Base-by-base conservation (phyloP, 2,113 vertebrate genomes). In the Antechinus flavipes region DNA sequence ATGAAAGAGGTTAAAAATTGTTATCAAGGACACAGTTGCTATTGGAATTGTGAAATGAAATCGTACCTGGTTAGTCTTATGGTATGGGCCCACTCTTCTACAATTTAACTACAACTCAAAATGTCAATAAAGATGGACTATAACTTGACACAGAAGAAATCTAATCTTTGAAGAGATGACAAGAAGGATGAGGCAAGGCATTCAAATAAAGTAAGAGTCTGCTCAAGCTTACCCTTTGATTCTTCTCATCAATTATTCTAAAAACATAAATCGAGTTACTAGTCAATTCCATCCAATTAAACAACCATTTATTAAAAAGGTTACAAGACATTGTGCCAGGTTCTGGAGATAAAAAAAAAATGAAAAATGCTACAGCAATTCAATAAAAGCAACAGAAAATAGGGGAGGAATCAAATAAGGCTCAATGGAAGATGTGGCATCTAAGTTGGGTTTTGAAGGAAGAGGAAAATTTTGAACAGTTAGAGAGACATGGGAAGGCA, bases 21-120 rank as follows among this genome's bases (percentile, higher is more conserved):
- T 22, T 22, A 42, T 84, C 68, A 84, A 84, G n/a, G 68, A 42
- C 35, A 84, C 68, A 22, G 68, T 42, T 84, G 19, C 22, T 6
- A 42, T 8, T 42, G 68, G 7, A n/a, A 84, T 84, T 42, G n/a
- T 84, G 61, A 84, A 19, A 8, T 84, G 68, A 35, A 84, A 42
- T 7, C 1, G 42, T 42, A 19, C 6, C 68, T 42, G 7, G n/a
- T 23, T n/a, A 84, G n/a, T 84, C 19, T 42, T 84, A 23, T 42
- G 30, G 61, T 42, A 94, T 93, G 42, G 25, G 7, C 6, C 92
- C 25, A 58, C 90, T 93, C 42, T 7, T 93, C n/a, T 92, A 19
- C 68, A 42, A 92, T 50, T 84, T n/a, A 24, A 23, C 89, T 9
- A 46, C 91, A 96, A 52, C 50, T 55, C 91, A 92, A 93, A 94